A percentile compares a stretch with the other conserved stretches of the same genome.
phyloP scores from a whole-genome alignment of 2,113 vertebrate genomes.

The Rhadina sibilatrix region DNA sequence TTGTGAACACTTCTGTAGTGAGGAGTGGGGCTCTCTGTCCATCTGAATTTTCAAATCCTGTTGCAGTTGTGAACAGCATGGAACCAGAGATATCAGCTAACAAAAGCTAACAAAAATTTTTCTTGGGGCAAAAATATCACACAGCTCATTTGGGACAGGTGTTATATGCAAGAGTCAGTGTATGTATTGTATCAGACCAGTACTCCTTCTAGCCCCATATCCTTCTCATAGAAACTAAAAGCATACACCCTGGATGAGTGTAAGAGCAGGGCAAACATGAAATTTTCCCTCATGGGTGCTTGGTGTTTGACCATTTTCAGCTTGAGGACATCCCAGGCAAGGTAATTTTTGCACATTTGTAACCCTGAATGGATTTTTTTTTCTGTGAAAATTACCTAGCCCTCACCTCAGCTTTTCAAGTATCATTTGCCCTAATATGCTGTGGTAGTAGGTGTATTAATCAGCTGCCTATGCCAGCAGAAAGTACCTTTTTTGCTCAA shows the following conservation, averaged over 20 bases:
- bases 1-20: background rate
- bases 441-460: background rate
- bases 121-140: background rate
- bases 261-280: background rate
- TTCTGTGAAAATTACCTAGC: background rate
- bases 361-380: background rate
- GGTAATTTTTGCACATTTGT: background rate
- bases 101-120: background rate
- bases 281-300: background rate
- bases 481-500: background rate
- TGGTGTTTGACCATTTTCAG: background rate
- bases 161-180: background rate
- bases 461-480: background rate
- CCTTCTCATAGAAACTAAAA: background rate
- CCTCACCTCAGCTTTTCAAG: background rate
- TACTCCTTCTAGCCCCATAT: background rate
- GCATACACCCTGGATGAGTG: fast-evolving
- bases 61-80: background rate
- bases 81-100: background rate
- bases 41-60: background rate
- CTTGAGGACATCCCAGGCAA: background rate
- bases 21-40: background rate
- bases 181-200: background rate
- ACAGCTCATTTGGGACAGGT: background rate
- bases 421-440: background rate